Evolutionary conservation across 2,797 vertebrate species (phyloP).

Genomic region (Lacerta viridis): DNA sequence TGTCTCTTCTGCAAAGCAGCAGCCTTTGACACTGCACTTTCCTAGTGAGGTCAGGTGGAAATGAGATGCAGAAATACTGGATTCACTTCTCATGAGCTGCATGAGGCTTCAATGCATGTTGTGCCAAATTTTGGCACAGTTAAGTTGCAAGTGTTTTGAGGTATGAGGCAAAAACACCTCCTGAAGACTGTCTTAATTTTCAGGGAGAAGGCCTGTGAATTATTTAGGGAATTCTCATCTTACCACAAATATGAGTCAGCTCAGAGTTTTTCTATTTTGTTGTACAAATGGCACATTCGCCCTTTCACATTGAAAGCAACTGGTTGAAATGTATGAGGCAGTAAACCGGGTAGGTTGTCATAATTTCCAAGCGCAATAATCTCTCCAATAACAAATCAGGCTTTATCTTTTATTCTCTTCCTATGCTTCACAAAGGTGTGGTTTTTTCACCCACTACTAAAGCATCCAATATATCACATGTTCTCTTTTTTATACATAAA

Average conservation of each 20-base stretch:
- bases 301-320: neutral
- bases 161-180: too few species aligned
- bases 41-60: neutral
- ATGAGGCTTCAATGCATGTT: neutral
- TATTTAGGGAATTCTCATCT: too few species aligned
- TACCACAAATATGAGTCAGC: too few species aligned
- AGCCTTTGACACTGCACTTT: neutral
- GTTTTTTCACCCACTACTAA: neutral
- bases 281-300: too few species aligned
- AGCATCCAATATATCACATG: too few species aligned
- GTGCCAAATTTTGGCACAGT: too few species aligned
- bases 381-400: neutral
- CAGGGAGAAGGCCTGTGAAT: too few species aligned
- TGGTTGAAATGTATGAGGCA: neutral
- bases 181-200: too few species aligned
- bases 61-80: too few species aligned
- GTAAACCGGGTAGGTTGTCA: neutral
- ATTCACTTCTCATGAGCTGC: neutral
- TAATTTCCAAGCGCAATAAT: neutral
- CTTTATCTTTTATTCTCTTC: neutral
- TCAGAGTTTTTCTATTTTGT: too few species aligned
- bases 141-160: too few species aligned
- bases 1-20: neutral
- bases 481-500: neutral
- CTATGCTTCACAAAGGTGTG: too few species aligned